Evolutionary conservation across 2,888 invertebrate species (phyloP), one percentile per base, ranked within the genome.

Genomic region (Tenthredo notha): DNA sequence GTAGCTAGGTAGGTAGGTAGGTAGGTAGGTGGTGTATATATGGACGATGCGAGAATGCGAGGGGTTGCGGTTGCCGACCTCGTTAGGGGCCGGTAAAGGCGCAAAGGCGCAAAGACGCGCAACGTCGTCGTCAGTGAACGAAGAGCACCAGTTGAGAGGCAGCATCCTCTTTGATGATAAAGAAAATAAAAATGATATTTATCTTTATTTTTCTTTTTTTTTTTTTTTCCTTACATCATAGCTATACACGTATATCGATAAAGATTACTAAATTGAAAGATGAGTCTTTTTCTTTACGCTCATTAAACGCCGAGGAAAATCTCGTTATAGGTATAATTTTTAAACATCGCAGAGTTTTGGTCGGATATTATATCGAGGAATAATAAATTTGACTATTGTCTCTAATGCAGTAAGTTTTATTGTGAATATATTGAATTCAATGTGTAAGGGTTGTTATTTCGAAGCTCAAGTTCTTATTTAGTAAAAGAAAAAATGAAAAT

Each of bases 81-180:
- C 89, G 88, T 89, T 89, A 89, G 88, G 88, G 86, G 86, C 85
- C 87, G 87, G 87, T 88, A 87, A 88, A 88, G 87, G 84, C 86
- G 70, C 80, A 87, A 88, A 88, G 87, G 84, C 86, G 70, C 80
- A 84, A 82, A 86, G 85, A 87, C 87, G 86, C 85, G 85, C 85
- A 84, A 85, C 85, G 86, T 86, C 87, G 86, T 86, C 87, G 84
- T 72, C 75, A 67, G 67, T 74, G 18, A 40, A 54, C 50, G 25
- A 25, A 18, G 77, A 29, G 47, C 37, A 29, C 18, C 70, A 70
- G 75, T 21, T 70, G 47, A 75, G 75, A 47, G 47, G 47, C 75
- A 77, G 18, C 50, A 54, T 77, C 77, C 50, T 77, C 75, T n/a
- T 29, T 77, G 37, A 47, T 50, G 50, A 47, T 50, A 5, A 10